Evolutionary conservation across 2,113 vertebrate species (phyloP).

Genomic region (Psittacula cyanocephala): DNA sequence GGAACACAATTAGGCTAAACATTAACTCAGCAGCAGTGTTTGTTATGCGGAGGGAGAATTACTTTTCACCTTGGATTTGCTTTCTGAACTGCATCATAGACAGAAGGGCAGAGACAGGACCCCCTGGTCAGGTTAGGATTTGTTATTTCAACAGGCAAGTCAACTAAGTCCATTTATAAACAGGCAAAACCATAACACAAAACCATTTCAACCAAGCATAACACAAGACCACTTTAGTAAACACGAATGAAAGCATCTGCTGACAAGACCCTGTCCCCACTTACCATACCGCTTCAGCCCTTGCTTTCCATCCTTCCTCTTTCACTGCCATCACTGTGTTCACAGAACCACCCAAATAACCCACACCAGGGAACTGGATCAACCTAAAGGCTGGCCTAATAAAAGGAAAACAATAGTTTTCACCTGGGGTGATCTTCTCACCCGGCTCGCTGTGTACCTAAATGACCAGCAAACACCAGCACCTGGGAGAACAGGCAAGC

Average conservation of each 20-base stretch:
- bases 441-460: not conserved
- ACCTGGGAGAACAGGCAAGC: not conserved
- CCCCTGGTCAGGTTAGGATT: not conserved
- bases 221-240: not conserved
- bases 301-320: not conserved
- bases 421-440: accelerated
- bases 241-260: slow-evolving; percentile 9
- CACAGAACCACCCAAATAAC: not conserved
- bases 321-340: not conserved
- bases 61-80: not conserved
- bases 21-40: not conserved
- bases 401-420: not conserved
- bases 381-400: not conserved
- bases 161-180: not conserved
- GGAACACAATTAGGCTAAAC: not conserved
- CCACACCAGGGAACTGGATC: not conserved
- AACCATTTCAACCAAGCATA: not conserved
- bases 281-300: not conserved
- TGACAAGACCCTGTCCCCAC: not conserved
- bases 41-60: not conserved
- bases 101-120: not conserved
- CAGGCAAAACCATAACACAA: not conserved
- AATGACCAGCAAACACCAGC: not conserved
- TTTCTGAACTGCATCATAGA: not conserved
- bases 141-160: not conserved